Conservation (phyloP, 92 coral and sea anemone genomes). For the Paragorgia papillata region DNA sequence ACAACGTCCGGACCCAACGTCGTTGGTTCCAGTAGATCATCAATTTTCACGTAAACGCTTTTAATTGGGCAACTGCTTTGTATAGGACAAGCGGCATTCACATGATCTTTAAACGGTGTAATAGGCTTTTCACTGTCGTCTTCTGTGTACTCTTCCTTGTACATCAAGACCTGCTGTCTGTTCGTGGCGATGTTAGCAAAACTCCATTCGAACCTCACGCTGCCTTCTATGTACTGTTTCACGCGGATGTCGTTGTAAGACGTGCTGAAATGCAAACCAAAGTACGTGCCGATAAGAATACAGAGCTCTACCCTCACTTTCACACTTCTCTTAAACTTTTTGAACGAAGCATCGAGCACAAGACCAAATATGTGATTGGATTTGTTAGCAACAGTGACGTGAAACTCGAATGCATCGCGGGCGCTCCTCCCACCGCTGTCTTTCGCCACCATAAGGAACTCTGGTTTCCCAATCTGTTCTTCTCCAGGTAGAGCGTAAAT, state of each 20-base stretch:
- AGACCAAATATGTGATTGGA: constrained; percentile 23
- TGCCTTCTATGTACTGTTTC: neutral
- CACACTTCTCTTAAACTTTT: constrained; percentile 24
- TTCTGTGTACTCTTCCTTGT: neutral
- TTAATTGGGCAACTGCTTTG: constrained; percentile 46
- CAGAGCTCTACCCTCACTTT: constrained; percentile 19
- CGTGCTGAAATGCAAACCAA: constrained; percentile 20
- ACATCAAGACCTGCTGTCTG: neutral
- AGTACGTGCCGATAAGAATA: constrained; percentile 14
- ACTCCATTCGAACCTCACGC: constrained; percentile 20
- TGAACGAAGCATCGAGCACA: neutral
- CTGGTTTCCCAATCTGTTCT: constrained; percentile 40
- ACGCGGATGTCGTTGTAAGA: constrained; percentile 32
- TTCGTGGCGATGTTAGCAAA: constrained; percentile 42
- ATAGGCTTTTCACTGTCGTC: constrained; percentile 56
- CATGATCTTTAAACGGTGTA: constrained; percentile 51
- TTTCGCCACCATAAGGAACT: constrained; percentile 63
- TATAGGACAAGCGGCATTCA: constrained; percentile 70
- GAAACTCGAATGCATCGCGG: constrained; percentile 49
- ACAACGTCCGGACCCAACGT: constrained; percentile 50
- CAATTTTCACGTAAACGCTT: constrained; percentile 45
- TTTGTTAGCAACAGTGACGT: constrained; percentile 20
- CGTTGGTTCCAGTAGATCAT: constrained; percentile 50
- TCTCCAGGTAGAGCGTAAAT: constrained; percentile 48
- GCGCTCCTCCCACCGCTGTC: constrained; percentile 65